Percentiles rank a stretch among this genome's conserved stretches.
phyloP scores from a whole-genome alignment of 2,113 vertebrate species.

The Lagopus leucura region DNA sequence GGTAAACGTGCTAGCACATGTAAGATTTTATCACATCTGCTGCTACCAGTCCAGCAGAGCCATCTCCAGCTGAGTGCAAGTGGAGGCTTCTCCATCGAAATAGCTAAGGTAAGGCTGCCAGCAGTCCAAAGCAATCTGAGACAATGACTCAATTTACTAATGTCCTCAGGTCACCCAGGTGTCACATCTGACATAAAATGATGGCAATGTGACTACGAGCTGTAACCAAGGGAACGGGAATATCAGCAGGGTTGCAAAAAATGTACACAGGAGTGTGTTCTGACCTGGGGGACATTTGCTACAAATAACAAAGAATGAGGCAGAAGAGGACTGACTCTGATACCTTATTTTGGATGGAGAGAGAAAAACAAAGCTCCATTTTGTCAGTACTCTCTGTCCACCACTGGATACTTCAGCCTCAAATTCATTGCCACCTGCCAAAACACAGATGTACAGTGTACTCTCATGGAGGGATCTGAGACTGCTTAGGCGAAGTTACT shows the following conservation, averaged over 20 bases:
- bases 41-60: not conserved
- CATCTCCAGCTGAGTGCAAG: not conserved
- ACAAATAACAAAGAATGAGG: not conserved
- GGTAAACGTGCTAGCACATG: not conserved
- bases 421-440: not conserved
- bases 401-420: not conserved
- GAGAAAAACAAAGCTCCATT: not conserved
- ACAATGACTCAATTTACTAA: slow-evolving; percentile 34
- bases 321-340: not conserved
- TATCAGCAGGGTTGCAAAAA: not conserved
- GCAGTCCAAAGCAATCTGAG: not conserved
- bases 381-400: not conserved
- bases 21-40: not conserved
- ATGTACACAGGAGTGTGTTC: not conserved
- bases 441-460: not conserved
- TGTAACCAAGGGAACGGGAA: not conserved
- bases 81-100: not conserved
- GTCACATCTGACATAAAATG: not conserved
- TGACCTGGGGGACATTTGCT: not conserved
- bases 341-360: not conserved
- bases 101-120: not conserved
- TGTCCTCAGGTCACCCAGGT: not conserved
- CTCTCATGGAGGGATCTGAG: not conserved
- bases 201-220: slow-evolving; percentile 21
- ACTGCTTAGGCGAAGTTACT: not conserved